Conservation (phyloP, 1,140 invertebrate species). For the Daktulosphaira vitifoliae region DNA sequence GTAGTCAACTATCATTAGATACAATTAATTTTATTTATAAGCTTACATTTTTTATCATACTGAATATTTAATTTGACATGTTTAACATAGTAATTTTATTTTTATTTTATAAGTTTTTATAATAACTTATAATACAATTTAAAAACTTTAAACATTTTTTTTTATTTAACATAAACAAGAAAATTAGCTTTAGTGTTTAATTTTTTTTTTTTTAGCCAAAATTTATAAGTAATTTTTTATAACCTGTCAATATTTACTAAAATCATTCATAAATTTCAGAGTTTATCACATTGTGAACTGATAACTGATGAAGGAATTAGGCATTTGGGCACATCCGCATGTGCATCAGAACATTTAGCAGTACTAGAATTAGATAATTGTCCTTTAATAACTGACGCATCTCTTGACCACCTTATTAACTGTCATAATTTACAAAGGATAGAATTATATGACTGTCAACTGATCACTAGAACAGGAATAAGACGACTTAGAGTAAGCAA, state of each 20-base stretch:
- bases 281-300: constrained; percentile 94
- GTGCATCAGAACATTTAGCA: constrained; percentile 80
- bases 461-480: constrained; percentile 93
- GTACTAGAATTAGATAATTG: constrained; percentile 98
- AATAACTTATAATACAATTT: too few species aligned
- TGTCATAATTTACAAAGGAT: constrained; percentile 93
- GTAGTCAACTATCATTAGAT: too few species aligned
- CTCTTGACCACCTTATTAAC: constrained; percentile 85
- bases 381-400: constrained; percentile 95
- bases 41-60: too few species aligned
- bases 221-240: neutral
- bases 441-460: constrained; percentile 97
- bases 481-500: constrained; percentile 75
- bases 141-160: too few species aligned
- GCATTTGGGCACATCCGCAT: constrained; percentile 83
- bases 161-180: too few species aligned
- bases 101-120: too few species aligned
- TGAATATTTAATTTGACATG: too few species aligned
- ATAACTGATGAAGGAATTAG: constrained; percentile 97
- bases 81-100: too few species aligned
- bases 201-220: too few species aligned
- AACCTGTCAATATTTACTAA: neutral
- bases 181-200: too few species aligned
- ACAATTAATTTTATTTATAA: too few species aligned
- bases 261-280: constrained; percentile 53